Evolutionary conservation across 2,797 vertebrate genomes (phyloP), one percentile per base, ranked within the genome.

Genomic region (Paratrypauchen microcephalus): DNA sequence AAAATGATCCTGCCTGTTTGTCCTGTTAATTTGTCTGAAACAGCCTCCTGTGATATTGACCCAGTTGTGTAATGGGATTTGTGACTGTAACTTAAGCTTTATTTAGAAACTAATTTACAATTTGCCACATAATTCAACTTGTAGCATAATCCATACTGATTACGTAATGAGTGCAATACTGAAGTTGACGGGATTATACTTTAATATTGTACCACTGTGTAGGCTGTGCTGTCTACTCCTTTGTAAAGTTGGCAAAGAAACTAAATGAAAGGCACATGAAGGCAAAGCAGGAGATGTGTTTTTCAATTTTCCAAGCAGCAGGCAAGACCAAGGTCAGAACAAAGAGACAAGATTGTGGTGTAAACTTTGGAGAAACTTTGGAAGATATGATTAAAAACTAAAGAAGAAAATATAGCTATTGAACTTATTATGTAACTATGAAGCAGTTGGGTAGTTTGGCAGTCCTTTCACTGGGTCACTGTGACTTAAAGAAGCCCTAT

Each of bases 31-130:
- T 59, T 62, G 2, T 19, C 67, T 48, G 0, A 60, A 73, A 73
- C 6, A 45, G 28, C 48, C 66, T 62, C 58, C 70, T 56, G 36
- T 6, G n/a, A 65, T 47, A 73, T 26, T 62, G 65, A 75, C 69
- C 28, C 4, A 18, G 58, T 55, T 56, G 71, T 9, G 41, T 71
- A 54, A 47, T 61, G 32, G 24, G 26, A 57, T 71, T 63, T 32
- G 32, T 67, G 13, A 69, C 9, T 23, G 56, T 52, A 66, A 65
- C 61, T 56, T n/a, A 5, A 60, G 55, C 26, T 28, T 41, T 15
- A 57, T 64, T 66, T 56, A 12, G 3, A 71, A 59, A 12, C 45
- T 24, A 75, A 57, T 48, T 48, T 11, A 52, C 54, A 72, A 13
- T 61, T 32, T 68, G 30, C 19, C 58, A 65, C 57, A 63, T 48